A percentile compares a stretch with the other conserved stretches of the same genome.
These are phyloP conservation scores for Sclerodermus sp. DNA, from an alignment of 2,888 invertebrate species.

Conservation along the genomic window DNA sequence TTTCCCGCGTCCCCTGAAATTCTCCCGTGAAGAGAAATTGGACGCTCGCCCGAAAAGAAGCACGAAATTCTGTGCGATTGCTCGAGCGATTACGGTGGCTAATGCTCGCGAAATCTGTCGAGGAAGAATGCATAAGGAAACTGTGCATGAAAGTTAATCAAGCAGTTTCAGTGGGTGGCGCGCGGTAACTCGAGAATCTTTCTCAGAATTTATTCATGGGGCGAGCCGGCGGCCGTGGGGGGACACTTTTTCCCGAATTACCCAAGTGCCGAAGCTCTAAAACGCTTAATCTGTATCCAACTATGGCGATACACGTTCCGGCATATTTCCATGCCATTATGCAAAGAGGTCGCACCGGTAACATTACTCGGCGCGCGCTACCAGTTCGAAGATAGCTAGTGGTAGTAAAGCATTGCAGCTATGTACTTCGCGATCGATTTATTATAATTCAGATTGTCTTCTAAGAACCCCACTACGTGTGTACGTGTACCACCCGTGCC, in stretches of 20 bases:
- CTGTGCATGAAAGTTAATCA: background rate
- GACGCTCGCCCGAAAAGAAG: too few relatives aligned
- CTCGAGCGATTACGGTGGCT: too few relatives aligned
- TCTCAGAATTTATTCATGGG: slow-evolving; percentile 1
- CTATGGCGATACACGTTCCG: slow-evolving; percentile 51
- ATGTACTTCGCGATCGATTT: slow-evolving; percentile 46
- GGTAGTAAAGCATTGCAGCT: slow-evolving; percentile 35
- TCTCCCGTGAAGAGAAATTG: too few relatives aligned
- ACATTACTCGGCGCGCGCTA: slow-evolving; percentile 36
- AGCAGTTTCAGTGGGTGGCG: background rate
- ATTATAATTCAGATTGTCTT: slow-evolving; percentile 53
- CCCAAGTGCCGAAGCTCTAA: slow-evolving; percentile 41
- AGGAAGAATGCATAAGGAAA: background rate
- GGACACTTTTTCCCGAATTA: slow-evolving; percentile 35
- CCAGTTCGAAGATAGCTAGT: slow-evolving; percentile 9
- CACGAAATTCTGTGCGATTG: too few relatives aligned
- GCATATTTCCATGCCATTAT: slow-evolving; percentile 55
- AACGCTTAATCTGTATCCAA: slow-evolving; percentile 53
- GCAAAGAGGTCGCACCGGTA: slow-evolving; percentile 49
- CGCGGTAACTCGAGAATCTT: background rate
- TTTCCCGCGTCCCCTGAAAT: too few relatives aligned
- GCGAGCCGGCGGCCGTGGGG: background rate
- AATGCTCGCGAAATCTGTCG: too few relatives aligned
- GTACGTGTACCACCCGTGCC: slow-evolving; percentile 20
- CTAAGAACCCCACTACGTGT: slow-evolving; percentile 36